phyloP scores from a whole-genome alignment of 2,797 vertebrate genomes.

The Dermochelys coriacea region DNA sequence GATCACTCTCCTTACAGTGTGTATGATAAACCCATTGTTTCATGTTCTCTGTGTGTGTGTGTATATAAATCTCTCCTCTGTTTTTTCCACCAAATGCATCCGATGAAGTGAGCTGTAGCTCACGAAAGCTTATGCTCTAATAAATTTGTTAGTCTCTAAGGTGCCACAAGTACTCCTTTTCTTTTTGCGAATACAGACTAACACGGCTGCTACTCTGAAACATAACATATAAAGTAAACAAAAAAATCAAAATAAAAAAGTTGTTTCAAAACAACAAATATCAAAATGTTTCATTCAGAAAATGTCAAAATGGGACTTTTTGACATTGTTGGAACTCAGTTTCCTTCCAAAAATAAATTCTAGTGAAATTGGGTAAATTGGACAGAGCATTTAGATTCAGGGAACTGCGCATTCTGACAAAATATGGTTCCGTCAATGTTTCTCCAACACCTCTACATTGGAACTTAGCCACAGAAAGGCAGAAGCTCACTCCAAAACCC shows the following conservation, averaged over 20 bases:
- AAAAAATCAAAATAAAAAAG: neutral
- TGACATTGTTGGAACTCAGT: fast-evolving
- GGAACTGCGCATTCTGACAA: neutral
- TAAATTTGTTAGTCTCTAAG: too few relatives aligned
- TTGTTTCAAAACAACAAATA: neutral
- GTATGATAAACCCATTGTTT: too few relatives aligned
- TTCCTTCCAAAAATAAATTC: fast-evolving
- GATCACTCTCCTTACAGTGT: too few relatives aligned
- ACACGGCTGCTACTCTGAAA: too few relatives aligned
- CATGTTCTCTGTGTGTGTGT: too few relatives aligned
- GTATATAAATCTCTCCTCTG: too few relatives aligned
- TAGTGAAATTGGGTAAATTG: neutral
- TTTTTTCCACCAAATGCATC: too few relatives aligned
- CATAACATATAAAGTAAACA: neutral
- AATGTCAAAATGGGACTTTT: neutral
- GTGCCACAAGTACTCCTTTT: too few relatives aligned
- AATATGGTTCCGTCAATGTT: neutral
- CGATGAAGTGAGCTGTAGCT: too few relatives aligned
- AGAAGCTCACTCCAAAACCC: neutral
- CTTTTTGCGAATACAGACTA: too few relatives aligned
- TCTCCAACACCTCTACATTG: neutral
- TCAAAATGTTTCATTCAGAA: neutral
- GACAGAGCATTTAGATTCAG: neutral
- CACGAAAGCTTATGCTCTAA: too few relatives aligned
- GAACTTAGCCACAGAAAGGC: neutral